Percentiles rank a stretch among this genome's conserved stretches.
phyloP scores from a whole-genome alignment of 1,140 invertebrate species.

The Scaptomyza montana region DNA sequence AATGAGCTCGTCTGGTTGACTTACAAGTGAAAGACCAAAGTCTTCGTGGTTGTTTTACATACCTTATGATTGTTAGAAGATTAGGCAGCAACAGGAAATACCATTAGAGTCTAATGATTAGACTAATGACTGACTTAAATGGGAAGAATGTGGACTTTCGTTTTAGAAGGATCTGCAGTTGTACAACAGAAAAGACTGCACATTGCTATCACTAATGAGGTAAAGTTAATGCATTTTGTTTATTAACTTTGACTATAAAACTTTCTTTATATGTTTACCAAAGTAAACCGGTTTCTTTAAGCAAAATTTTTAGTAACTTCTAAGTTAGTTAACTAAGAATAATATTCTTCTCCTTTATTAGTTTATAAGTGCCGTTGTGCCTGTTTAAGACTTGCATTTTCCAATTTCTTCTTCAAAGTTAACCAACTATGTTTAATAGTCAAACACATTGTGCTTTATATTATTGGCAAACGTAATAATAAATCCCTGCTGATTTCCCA shows the following conservation, averaged over 20 bases:
- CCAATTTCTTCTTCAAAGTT: neutral
- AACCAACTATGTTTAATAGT: neutral
- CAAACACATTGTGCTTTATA: neutral
- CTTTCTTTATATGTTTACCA: too few species aligned
- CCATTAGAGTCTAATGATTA: neutral
- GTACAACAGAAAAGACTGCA: too few species aligned
- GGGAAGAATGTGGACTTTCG: neutral
- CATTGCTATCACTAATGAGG: too few species aligned
- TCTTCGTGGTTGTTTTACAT: constrained; percentile 14
- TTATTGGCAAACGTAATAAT: neutral
- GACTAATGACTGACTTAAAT: neutral
- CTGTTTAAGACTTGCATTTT: neutral
- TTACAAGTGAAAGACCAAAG: neutral
- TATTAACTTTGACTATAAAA: too few species aligned
- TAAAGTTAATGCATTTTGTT: too few species aligned
- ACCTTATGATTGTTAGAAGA: constrained; percentile 1
- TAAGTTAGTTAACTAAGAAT: too few species aligned
- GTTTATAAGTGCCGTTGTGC: neutral
- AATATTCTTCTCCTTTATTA: too few species aligned
- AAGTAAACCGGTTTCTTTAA: too few species aligned
- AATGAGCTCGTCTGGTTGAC: constrained; percentile 32
- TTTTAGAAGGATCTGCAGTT: neutral
- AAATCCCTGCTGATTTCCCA: constrained; percentile 17
- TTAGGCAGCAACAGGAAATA: neutral
- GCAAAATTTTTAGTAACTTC: too few species aligned